Evolutionary conservation across 1,140 invertebrate genomes (phyloP), one percentile per base, ranked within the genome.

Genomic region (Cotesia typhae): DNA sequence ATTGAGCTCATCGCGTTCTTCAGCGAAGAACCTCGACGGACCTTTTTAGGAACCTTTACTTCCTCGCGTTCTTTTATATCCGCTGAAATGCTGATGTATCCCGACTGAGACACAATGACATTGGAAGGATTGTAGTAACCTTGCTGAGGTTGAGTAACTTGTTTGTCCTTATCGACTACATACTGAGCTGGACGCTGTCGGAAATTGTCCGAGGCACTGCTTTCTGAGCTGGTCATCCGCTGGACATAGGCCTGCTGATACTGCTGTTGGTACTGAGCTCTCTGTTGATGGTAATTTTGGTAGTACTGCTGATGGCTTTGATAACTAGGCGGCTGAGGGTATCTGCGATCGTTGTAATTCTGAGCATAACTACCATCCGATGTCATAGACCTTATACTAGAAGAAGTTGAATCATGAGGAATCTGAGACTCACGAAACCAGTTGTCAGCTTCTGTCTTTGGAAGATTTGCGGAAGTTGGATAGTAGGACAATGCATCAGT

Each of bases 1-100:
- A 94, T 90, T 1, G 92, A 92, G 79, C 89, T 93, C 91, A 95
- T 93, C 0, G 93, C 94, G 55, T 92, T 92, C 84, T 94, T 94
- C 55, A 94, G 80, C 1, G 92, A 93, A 1, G 89, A 88, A n/a
- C 90, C 90, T 71, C 91, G 82, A 83, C 92, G 91, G 37, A 92
- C 87, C 81, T 94, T 93, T 83, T 92, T 92, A 3, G 80, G 76
- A 60, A 87, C 76, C 82, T 91, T 91, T 65, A 85, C 81, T 75
- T 90, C 89, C 78, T 91, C 89, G 51, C 84, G 83, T 41, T 89
- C 85, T 82, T 91, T 92, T 20, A 92, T 87, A 79, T 93, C 91
- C 17, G 90, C 87, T 3, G 92, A 89, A 74, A 94, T 94, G 20
- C 92, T 93, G 65, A 94, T 90, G 79, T 94, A 94, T n/a, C 93